Evolutionary conservation across 2,888 invertebrate species (phyloP), one percentile per base, ranked within the genome.

Genomic region (Lysandra coridon): DNA sequence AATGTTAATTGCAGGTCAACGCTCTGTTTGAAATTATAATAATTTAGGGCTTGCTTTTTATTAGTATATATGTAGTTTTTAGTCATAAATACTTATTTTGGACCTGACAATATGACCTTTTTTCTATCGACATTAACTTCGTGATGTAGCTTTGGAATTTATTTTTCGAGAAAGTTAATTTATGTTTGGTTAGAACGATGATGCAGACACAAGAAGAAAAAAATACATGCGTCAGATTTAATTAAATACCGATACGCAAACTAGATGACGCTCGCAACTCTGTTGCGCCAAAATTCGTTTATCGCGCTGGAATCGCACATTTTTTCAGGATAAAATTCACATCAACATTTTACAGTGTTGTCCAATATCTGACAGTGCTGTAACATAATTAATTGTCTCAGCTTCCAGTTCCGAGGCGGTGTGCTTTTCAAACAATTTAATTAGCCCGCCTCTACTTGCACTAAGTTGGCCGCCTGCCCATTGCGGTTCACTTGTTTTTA

Each of bases 1-100:
- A 64, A 69, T 69, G 69, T 69, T 69, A 69, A 69, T 37, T 69
- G 69, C 33, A 69, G 69, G 33, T 6, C 69, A 37, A 69, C 33
- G 33, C 5, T 17, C 17, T 37, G 33, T 33, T 69, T 37, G 69
- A 17, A 33, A 69, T 69, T 37, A 33, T 57, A 4, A 33, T 57
- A 4, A 69, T 33, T 30, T 69, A 33, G 69, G 33, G 14, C 69
- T 33, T 69, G 33, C 33, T 3, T 23, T 64, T 12, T 30, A 64
- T 17, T 4, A 53, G 14, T 10, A 44, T 7, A 7, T 23, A 23
- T 23, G 53, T 53, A 12, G 53, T 57, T 57, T 10, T 17, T 57
- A 57, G 14, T 17, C 1, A 57, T 57, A 17, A 17, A 17, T 14
- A 57, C 57, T 57, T 17, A 57, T 57, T 57, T 49, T 49, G 12